Conservation (phyloP, 2,888 invertebrate genomes). For the Microchrysa polita region DNA sequence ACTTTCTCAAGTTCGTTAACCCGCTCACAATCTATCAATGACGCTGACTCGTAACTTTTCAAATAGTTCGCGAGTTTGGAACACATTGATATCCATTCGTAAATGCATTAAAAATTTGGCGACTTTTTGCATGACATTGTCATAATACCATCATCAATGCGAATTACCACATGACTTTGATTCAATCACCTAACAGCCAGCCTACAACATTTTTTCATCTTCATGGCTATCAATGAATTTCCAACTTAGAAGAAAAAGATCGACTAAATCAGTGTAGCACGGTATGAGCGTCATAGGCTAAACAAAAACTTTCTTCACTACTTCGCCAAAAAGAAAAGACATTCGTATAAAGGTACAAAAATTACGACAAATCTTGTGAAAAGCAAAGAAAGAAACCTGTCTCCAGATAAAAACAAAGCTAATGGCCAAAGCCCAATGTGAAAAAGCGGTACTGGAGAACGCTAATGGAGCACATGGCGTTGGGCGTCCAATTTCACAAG, state of each 20-base stretch:
- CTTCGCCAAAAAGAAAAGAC: background rate
- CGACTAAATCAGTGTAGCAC: background rate
- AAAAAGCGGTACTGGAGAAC: too few species aligned
- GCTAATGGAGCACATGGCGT: background rate
- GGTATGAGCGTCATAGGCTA: background rate
- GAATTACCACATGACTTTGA: background rate
- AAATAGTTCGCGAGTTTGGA: background rate
- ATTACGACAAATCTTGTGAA: background rate
- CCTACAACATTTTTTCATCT: background rate
- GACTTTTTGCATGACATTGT: background rate
- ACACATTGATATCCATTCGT: background rate
- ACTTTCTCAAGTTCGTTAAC: background rate
- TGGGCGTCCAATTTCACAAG: conserved; percentile 10
- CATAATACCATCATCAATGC: conserved; percentile 1
- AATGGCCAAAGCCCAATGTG: background rate
- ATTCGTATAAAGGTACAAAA: background rate
- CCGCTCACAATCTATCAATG: background rate
- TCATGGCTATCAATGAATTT: too few species aligned
- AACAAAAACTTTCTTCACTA: background rate
- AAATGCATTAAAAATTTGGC: background rate
- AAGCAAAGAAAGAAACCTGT: background rate
- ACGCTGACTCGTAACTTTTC: background rate
- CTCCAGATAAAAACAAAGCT: background rate
- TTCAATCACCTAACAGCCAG: background rate
- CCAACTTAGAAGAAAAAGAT: too few species aligned